Evolutionary conservation across 2,113 vertebrate species (phyloP).

Genomic region (Brienomyrus brachyistius): DNA sequence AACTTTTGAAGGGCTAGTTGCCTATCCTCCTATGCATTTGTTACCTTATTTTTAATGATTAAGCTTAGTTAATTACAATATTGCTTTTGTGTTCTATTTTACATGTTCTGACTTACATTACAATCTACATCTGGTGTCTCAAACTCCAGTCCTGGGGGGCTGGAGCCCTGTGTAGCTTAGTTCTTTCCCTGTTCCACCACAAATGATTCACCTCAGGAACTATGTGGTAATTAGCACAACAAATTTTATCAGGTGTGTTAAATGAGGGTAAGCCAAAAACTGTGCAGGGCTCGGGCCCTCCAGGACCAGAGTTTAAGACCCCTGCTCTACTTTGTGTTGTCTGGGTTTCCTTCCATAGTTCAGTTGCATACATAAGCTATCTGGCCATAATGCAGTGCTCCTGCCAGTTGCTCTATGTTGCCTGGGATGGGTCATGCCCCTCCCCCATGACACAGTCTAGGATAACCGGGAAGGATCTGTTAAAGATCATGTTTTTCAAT

Average conservation of each 20-base stretch:
- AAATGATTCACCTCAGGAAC: too few species aligned
- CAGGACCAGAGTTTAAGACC: too few species aligned
- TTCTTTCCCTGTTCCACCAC: too few species aligned
- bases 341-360: not conserved
- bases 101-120: not conserved
- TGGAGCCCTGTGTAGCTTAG: too few species aligned
- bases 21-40: not conserved
- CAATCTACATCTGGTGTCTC: not conserved
- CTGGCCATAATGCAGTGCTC: not conserved
- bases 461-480: not conserved
- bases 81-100: not conserved
- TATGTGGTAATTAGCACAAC: too few species aligned
- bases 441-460: not conserved
- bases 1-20: slow-evolving; percentile 21
- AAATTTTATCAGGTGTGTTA: too few species aligned
- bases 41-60: not conserved
- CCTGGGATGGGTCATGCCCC: not conserved
- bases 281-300: too few species aligned
- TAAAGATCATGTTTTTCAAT: not conserved
- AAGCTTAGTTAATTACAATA: not conserved
- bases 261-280: too few species aligned
- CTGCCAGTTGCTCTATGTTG: not conserved
- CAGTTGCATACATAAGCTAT: not conserved
- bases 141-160: too few species aligned
- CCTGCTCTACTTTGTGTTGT: not conserved